Evolutionary conservation across 2,797 vertebrate species (phyloP).

Genomic region (Echeneis naucrates): DNA sequence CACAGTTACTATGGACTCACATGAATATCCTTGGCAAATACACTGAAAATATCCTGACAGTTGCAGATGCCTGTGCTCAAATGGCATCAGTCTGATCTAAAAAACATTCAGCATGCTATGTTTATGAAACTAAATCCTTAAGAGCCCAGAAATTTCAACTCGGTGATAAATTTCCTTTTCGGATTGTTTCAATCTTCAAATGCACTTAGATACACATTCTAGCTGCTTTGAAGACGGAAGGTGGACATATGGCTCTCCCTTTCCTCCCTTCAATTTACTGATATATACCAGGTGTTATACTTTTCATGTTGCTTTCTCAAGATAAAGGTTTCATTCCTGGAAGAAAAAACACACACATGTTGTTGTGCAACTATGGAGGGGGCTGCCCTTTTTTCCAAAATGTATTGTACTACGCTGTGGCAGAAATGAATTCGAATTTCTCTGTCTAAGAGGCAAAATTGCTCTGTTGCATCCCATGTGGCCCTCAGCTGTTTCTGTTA

Average conservation of each 20-base stretch:
- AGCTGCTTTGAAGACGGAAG: conserved; percentile 76
- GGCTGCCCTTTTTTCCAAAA: conserved; percentile 25
- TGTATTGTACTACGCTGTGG: conserved; percentile 51
- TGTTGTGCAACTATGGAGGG: conserved; percentile 28
- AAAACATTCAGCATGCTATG: conserved; percentile 75
- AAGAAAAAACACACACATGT: conserved; percentile 33
- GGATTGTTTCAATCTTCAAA: conserved; percentile 78
- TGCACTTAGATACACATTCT: conserved; percentile 77
- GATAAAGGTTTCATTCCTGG: conserved; percentile 68
- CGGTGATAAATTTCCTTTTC: conserved; percentile 79
- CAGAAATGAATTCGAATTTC: conserved; percentile 54
- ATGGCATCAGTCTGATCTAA: conserved; percentile 66
- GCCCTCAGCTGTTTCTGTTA: conserved; percentile 74
- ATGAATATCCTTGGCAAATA: conserved; percentile 54
- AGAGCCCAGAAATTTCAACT: conserved; percentile 73
- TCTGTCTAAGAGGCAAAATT: conserved; percentile 53
- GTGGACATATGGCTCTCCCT: conserved; percentile 79
- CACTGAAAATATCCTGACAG: conserved; percentile 53
- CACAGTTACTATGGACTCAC: conserved; percentile 44
- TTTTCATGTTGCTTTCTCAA: conserved; percentile 67
- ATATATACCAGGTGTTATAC: conserved; percentile 81
- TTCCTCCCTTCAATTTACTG: conserved; percentile 78
- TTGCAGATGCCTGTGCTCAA: conserved; percentile 73
- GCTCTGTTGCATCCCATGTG: conserved; percentile 65
- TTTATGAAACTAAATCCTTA: conserved; percentile 78